Base-by-base conservation (phyloP, 1,140 invertebrate species). In the Cecropterus lyciades region DNA sequence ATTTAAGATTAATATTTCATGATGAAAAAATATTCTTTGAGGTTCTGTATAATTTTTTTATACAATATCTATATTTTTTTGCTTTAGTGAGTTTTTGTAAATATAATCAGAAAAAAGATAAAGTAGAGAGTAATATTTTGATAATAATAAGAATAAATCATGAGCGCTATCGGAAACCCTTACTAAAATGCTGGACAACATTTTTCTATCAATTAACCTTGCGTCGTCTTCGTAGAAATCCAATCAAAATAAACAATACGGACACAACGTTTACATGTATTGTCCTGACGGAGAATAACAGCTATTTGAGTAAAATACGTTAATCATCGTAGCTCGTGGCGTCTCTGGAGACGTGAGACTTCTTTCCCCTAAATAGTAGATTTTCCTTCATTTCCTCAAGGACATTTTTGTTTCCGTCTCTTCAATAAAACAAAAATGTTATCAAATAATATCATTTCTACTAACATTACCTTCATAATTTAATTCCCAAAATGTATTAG, bases 351-450 rank as follows among this genome's bases (percentile, higher is more conserved):
- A 77, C 70, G 48, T 65, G 70, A 72, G 30, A 55, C 71, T 16
- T 16, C 52, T 72, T 63, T 79, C 56, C 46, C 52, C 62, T 73
- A 57, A 67, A 69, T 59, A 65, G 66, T 56, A 71, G 73, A 77
- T 73, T 80, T 71, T 73, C 75, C 78, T 73, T 81, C 79, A 86
- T 86, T 86, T 84, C 79, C 84, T 79, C 55, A 42, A 72, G 73
- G 76, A 80, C 80, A 78, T 84, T 84, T 74, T 79, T 76, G 73
- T 80, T 82, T 80, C 79, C 78, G 69, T 68, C 67, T 73, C 70
- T 63, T 64, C 56, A 65, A 70, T 73, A 64, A 42, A 77, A 77
- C 60, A 56, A 57, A 60, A 67, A 75, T 76, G 76, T 76, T 84
- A 85, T 83, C 82, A 70, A 72, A 68, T 71, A 65, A 79, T 73